phyloP scores from a whole-genome alignment of 2,113 vertebrate genomes.

The Polypterus senegalus region DNA sequence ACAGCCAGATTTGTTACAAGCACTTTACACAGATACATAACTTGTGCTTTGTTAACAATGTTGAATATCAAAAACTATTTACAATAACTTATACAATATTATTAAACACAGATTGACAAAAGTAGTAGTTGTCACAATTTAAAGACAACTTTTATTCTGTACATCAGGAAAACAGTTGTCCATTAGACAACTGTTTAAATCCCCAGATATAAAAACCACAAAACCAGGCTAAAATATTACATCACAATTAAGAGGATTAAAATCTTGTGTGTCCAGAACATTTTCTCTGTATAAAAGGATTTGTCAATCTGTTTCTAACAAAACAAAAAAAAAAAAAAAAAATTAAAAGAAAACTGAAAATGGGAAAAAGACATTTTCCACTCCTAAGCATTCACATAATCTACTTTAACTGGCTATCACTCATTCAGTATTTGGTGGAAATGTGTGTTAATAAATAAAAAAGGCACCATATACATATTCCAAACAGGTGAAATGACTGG shows the following conservation, averaged over 20 bases:
- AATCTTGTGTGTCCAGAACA: conserved; percentile 43
- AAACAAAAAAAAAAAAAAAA: conserved; percentile 26
- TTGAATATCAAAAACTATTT: conserved; percentile 19
- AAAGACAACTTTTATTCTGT: conserved; percentile 39
- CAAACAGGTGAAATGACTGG: too few relatives aligned
- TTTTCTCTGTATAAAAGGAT: conserved; percentile 39
- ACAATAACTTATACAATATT: conserved; percentile 35
- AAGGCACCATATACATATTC: too few relatives aligned
- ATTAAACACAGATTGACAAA: conserved; percentile 38
- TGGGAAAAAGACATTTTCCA: too few relatives aligned
- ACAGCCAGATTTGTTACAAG: too few relatives aligned
- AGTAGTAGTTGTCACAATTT: conserved; percentile 30
- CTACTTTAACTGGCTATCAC: too few relatives aligned
- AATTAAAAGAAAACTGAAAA: conserved; percentile 31
- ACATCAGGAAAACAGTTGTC: conserved; percentile 29
- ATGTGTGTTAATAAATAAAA: too few relatives aligned
- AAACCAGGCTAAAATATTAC: conserved; percentile 41
- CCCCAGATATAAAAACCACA: conserved; percentile 41
- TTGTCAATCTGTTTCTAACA: conserved; percentile 16
- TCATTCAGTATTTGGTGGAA: too few relatives aligned
- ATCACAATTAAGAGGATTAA: conserved; percentile 27
- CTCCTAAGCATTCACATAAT: too few relatives aligned
- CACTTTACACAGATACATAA: too few relatives aligned
- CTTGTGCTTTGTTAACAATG: too few relatives aligned
- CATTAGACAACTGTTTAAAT: conserved; percentile 31